phyloP scores from a whole-genome alignment of 2,888 invertebrate genomes.

The Chloroclystis v-ata region DNA sequence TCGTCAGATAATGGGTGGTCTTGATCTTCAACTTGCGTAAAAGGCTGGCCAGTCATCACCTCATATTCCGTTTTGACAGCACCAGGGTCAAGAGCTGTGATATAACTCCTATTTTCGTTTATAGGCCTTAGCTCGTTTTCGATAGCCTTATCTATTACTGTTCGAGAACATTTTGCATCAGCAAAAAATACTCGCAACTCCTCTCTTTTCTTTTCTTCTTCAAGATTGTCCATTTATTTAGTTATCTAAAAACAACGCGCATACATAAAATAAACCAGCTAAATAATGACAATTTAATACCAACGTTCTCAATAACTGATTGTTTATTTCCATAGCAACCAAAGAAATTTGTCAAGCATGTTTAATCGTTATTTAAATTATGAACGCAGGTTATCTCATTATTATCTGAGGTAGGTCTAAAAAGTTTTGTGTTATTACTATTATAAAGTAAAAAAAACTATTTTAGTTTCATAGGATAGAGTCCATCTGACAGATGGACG shows the following conservation, averaged over 20 bases:
- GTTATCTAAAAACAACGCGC: not conserved
- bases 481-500: too few relatives aligned
- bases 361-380: constrained; percentile 47
- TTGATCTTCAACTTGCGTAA: constrained; percentile 55
- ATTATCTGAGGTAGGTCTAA: too few relatives aligned
- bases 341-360: constrained; percentile 25
- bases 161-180: too few relatives aligned
- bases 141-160: constrained; percentile 51
- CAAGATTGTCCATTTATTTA: constrained; percentile 39
- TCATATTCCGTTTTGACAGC: constrained; percentile 61
- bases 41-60: constrained; percentile 70
- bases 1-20: constrained; percentile 49
- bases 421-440: too few relatives aligned
- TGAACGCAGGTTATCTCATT: not conserved
- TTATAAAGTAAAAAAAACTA: too few relatives aligned
- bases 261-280: too few relatives aligned
- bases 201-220: constrained; percentile 47
- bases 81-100: constrained; percentile 54
- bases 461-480: too few relatives aligned
- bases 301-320: constrained; percentile 2
- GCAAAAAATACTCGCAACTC: constrained; percentile 59
- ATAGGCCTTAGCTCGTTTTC: constrained; percentile 63
- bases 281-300: not conserved
- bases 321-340: constrained; percentile 43
- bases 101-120: constrained; percentile 48